Evolutionary conservation across 1,140 invertebrate species (phyloP).

Genomic region (Drosophila kohkoa): DNA sequence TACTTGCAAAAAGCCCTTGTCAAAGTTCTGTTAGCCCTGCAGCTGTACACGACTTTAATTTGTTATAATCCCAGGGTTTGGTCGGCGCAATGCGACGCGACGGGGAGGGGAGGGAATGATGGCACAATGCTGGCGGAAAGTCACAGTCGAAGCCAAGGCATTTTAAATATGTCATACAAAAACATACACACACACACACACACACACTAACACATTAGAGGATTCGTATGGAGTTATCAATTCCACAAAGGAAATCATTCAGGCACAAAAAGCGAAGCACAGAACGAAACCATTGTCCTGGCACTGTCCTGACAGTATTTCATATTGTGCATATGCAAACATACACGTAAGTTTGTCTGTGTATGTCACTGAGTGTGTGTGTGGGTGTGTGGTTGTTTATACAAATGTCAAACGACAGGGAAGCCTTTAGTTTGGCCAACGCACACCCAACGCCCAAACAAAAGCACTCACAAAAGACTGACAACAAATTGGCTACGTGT

Average conservation of each 20-base stretch:
- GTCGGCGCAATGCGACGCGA: not conserved
- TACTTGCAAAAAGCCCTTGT: constrained; percentile 32
- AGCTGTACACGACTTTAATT: constrained; percentile 70
- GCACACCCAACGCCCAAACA: constrained; percentile 4
- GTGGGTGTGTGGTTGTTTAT: constrained; percentile 38
- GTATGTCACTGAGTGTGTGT: constrained; percentile 13
- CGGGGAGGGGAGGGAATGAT: too few species aligned
- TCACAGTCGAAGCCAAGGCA: constrained; percentile 41
- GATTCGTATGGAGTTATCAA: constrained; percentile 62
- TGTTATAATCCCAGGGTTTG: constrained; percentile 59
- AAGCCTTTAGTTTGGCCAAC: constrained; percentile 42
- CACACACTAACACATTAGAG: constrained; percentile 7
- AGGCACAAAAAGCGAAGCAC: constrained; percentile 66
- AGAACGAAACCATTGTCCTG: constrained; percentile 33
- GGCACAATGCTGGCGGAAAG: constrained; percentile 1
- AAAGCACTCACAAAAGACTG: constrained; percentile 18
- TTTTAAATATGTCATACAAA: constrained; percentile 51
- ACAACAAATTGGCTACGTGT: constrained; percentile 76
- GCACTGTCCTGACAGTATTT: constrained; percentile 55
- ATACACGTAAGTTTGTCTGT: not conserved
- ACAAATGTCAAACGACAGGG: constrained; percentile 66
- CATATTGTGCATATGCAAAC: constrained; percentile 32
- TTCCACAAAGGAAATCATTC: constrained; percentile 76
- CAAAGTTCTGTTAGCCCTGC: constrained; percentile 48
- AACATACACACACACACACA: constrained; percentile 31